phyloP scores from a whole-genome alignment of 2,113 vertebrate genomes.

The Ammodytes dubius region DNA sequence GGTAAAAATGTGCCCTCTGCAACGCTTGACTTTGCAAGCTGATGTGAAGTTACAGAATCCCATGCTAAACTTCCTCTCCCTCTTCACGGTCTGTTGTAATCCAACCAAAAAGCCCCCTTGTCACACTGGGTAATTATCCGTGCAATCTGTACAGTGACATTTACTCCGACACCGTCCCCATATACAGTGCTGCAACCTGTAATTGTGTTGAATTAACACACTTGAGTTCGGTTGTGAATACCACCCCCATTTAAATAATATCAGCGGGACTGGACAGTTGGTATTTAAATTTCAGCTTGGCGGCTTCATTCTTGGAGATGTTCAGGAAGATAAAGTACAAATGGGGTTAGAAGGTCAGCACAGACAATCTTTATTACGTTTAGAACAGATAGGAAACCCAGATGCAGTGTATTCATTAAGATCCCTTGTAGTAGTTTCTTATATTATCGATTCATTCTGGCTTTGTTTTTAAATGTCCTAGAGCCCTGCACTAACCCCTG shows the following conservation, averaged over 20 bases:
- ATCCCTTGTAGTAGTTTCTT: background rate
- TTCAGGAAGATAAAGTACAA: constrained; percentile 42
- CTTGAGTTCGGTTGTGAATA: constrained; percentile 56
- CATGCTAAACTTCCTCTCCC: constrained; percentile 17
- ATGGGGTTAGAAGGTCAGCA: constrained; percentile 35
- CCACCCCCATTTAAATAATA: constrained; percentile 45
- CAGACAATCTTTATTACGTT: constrained; percentile 9
- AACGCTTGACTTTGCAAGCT: constrained; percentile 5
- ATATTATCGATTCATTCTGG: no score
- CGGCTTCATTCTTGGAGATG: constrained; percentile 16
- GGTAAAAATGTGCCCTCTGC: constrained; percentile 27
- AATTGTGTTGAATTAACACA: constrained; percentile 77
- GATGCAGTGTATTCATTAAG: background rate
- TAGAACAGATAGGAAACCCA: constrained; percentile 6
- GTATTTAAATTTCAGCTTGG: constrained; percentile 65
- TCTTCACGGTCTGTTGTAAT: constrained; percentile 18
- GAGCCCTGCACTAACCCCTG: no score
- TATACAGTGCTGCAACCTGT: constrained; percentile 39
- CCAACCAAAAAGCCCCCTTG: constrained; percentile 41
- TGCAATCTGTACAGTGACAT: constrained; percentile 68
- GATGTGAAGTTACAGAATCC: constrained; percentile 29
- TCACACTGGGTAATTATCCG: constrained; percentile 69
- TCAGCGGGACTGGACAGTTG: constrained; percentile 41
- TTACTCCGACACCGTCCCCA: constrained; percentile 63
- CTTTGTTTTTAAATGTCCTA: no score